phyloP scores from a whole-genome alignment of 2,797 vertebrate species.

The Tamandua tetradactyla region DNA sequence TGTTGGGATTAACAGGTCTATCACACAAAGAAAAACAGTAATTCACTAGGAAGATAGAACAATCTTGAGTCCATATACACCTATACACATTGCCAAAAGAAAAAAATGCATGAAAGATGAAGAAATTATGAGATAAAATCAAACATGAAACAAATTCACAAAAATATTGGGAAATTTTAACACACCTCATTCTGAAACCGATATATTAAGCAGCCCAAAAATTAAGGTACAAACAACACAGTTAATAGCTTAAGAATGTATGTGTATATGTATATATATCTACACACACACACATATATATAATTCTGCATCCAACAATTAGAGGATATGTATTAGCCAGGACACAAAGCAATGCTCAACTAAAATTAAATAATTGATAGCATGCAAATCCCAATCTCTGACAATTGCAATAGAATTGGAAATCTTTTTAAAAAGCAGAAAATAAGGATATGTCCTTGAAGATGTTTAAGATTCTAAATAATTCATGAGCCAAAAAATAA shows the following conservation, averaged over 20 bases:
- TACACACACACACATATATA: no score
- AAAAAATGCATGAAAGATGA: background rate
- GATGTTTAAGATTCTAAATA: slow-evolving; percentile 63
- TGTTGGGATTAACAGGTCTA: background rate
- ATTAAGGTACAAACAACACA: background rate
- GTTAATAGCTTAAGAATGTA: background rate
- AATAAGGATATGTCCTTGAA: slow-evolving; percentile 42
- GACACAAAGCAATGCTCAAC: slow-evolving; percentile 36
- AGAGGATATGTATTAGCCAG: background rate
- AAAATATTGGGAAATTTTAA: background rate
- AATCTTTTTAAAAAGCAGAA: slow-evolving; percentile 48
- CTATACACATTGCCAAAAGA: background rate
- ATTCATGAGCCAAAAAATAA: slow-evolving; percentile 61
- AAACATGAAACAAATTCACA: background rate
- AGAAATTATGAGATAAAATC: background rate
- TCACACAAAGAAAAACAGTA: background rate
- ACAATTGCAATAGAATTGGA: slow-evolving; percentile 13
- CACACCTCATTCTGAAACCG: background rate
- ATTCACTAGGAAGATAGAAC: background rate
- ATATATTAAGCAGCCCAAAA: background rate
- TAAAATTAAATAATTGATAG: slow-evolving; percentile 61
- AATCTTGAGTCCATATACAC: background rate
- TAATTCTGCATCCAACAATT: background rate
- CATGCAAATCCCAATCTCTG: slow-evolving; percentile 14
- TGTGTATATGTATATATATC: no score